A percentile compares a stretch with the other conserved stretches of the same genome.
These are phyloP conservation scores for Pseudopodoces humilis DNA, from an alignment of 2,113 vertebrate genomes.

Conservation along the genomic window DNA sequence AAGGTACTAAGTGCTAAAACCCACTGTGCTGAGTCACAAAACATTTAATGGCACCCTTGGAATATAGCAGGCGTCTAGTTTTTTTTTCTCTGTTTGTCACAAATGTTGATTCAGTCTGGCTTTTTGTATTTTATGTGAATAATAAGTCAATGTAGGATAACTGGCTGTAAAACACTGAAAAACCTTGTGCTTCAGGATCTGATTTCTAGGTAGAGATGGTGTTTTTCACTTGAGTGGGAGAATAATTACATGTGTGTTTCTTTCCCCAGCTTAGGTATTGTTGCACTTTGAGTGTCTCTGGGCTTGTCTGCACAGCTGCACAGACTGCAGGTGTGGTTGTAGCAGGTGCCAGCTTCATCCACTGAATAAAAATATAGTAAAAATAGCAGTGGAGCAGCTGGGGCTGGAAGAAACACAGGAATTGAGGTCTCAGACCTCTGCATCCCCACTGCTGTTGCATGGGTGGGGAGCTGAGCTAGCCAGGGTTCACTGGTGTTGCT, in stretches of 20 bases:
- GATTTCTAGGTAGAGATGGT: not conserved
- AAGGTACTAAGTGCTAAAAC: conserved; percentile 37
- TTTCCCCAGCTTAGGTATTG: not conserved
- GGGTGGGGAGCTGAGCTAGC: not conserved
- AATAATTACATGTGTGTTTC: conserved; percentile 1
- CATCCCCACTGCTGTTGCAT: not conserved
- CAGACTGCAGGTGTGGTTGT: conserved; percentile 14
- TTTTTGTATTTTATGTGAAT: conserved; percentile 25
- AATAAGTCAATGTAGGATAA: not conserved
- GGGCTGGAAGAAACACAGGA: not conserved
- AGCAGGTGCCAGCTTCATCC: not conserved
- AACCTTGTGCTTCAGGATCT: not conserved
- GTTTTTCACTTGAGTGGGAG: conserved; percentile 24
- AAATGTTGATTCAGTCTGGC: conserved; percentile 41
- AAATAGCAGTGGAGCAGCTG: conserved; percentile 22
- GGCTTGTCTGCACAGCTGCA: not conserved
- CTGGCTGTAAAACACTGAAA: not conserved
- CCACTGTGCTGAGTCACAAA: conserved; percentile 48
- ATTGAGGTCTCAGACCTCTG: not conserved
- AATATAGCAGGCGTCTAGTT: not conserved
- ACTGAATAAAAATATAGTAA: not conserved
- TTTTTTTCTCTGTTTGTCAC: conserved; percentile 34
- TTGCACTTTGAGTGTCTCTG: not conserved
- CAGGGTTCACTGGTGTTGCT: not conserved
- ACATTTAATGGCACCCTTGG: conserved; percentile 26